These are phyloP conservation scores for Ailurus styani DNA, from an alignment of 2,113 vertebrate genomes.

Conservation along the genomic window DNA sequence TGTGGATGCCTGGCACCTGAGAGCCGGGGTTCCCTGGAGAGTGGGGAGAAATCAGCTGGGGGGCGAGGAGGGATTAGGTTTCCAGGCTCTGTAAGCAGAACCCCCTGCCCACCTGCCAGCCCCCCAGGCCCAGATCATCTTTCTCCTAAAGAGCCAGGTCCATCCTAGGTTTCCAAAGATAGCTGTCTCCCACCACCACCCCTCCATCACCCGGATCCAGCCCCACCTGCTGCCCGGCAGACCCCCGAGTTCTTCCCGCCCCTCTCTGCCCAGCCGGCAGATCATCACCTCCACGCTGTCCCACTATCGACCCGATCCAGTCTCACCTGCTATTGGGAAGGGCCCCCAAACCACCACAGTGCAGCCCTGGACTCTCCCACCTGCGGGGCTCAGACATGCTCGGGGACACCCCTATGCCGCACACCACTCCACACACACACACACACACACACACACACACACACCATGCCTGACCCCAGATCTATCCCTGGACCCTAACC, in stretches of 20 bases:
- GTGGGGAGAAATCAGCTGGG: neutral
- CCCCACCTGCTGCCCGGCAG: slow-evolving; percentile 10
- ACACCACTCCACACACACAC: too few relatives aligned
- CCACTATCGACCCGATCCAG: neutral
- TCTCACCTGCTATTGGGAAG: neutral
- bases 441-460: too few relatives aligned
- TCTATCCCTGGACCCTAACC: neutral
- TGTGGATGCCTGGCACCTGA: neutral
- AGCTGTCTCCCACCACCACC: neutral
- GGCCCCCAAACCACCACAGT: neutral
- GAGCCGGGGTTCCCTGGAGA: neutral
- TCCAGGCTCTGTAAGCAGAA: slow-evolving; percentile 30
- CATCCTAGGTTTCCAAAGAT: neutral
- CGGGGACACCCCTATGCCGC: neutral
- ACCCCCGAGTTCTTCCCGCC: neutral
- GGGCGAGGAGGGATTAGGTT: neutral
- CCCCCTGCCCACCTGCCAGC: neutral
- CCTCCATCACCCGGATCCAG: neutral
- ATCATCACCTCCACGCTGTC: neutral
- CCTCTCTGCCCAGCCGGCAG: neutral
- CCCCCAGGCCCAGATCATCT: slow-evolving; percentile 41
- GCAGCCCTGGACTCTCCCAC: neutral
- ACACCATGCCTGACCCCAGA: neutral
- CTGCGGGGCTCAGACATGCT: neutral
- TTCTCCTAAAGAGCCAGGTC: slow-evolving; percentile 30